Percentiles rank a stretch among this genome's conserved stretches.
phyloP scores from a whole-genome alignment of 1,140 invertebrate genomes.

The Nephotettix cincticeps region DNA sequence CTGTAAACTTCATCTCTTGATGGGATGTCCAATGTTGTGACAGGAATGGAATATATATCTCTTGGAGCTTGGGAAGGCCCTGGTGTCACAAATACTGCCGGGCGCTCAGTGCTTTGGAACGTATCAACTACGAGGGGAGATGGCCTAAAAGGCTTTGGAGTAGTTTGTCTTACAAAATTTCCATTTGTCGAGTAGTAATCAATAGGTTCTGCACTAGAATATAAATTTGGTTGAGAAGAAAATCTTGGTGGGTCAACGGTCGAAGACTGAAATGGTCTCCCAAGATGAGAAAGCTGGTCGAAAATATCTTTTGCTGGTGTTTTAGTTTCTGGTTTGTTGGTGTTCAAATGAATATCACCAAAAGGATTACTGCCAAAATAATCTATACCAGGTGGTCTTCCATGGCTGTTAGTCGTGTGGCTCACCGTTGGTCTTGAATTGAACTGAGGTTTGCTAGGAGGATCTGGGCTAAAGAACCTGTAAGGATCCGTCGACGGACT shows the following conservation, averaged over 20 bases:
- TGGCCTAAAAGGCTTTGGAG: constrained; percentile 26
- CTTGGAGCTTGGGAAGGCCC: not conserved
- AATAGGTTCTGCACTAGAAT: not conserved
- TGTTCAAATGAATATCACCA: constrained; percentile 32
- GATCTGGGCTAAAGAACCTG: not conserved
- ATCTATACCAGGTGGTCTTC: not conserved
- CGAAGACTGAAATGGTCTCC: constrained; percentile 36
- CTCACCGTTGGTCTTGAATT: not conserved
- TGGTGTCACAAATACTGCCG: not conserved
- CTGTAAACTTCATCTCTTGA: not conserved
- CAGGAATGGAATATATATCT: constrained; percentile 30
- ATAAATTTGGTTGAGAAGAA: not conserved
- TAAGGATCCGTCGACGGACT: not conserved
- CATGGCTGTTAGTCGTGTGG: not conserved
- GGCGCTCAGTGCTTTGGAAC: not conserved
- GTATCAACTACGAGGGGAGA: not conserved
- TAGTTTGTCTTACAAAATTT: not conserved
- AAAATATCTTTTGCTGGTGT: constrained; percentile 33
- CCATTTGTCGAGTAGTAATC: constrained; percentile 2
- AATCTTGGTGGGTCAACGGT: not conserved
- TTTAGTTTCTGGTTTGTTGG: constrained; percentile 26
- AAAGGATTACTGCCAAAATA: constrained; percentile 26
- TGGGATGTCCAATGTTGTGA: constrained; percentile 36
- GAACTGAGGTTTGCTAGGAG: not conserved
- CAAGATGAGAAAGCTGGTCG: constrained; percentile 36